Base-by-base conservation (phyloP, 2,888 invertebrate genomes). In the Abscondita cerata region DNA sequence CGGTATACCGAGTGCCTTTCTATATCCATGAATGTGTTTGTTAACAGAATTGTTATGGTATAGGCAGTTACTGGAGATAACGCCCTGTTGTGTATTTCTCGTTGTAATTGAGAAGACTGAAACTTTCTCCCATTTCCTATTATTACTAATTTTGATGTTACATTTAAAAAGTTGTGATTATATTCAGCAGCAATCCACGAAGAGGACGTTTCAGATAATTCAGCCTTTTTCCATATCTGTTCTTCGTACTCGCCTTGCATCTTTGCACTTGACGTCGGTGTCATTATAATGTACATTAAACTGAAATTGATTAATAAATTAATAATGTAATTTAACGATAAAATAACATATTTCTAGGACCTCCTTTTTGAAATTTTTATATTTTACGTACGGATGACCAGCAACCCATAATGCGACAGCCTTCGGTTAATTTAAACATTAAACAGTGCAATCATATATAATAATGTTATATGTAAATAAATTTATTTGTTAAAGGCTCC, bases 31-130 rank as follows among this genome's bases (percentile, higher is more conserved):
- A 19, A 72, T 11, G 50, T 25, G 18, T 70, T 70, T 5, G 60
- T 34, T 5, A 70, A 15, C 12, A 66, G 44, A 1, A 70, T 11
- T 1, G 36, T 13, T 1, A 70, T 38, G n/a, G 31, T 41, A 15
- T 70, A 67, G 25, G 57, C 60, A 4, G 51, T 66, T n/a, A 52
- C 65, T 18, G 59, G 40, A 15, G 64, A 36, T 11, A 72, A 59
- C 12, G 61, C 58, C 2, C 46, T 52, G 52, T 73, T 69, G 1
- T 54, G 5, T 33, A 59, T 33, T 15, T 54, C 52, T 18, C 6
- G 34, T n/a, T 56, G 33, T 2, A 33, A 3, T n/a, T 38, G 1
- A 2, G 11, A 5, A 4, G 46, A 52, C 9, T 31, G 8, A 19
- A 16, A 47, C 4, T 53, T 66, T n/a, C 12, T 25, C 31, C 56